These are phyloP conservation scores for Thysanoteuthis rhombus DNA, from an alignment of 2,888 invertebrate species.

Conservation along the genomic window DNA sequence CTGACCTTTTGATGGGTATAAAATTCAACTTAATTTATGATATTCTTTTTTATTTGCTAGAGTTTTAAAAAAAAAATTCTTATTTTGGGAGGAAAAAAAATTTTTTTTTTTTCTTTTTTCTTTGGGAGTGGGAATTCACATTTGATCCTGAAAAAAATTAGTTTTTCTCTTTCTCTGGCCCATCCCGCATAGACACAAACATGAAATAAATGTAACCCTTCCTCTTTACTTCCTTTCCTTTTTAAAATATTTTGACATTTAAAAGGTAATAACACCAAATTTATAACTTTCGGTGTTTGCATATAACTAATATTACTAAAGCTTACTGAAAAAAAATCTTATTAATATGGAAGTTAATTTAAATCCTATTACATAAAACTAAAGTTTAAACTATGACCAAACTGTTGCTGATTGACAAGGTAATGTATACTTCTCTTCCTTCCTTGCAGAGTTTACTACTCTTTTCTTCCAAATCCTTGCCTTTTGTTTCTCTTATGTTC, in stretches of 20 bases:
- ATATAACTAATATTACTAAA: background rate
- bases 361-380: background rate
- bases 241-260: background rate
- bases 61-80: too few species aligned
- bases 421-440: conserved; percentile 1
- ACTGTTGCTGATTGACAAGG: background rate
- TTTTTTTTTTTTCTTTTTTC: background rate
- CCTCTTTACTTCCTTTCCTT: background rate
- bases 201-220: background rate
- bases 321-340: background rate
- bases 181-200: background rate
- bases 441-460: background rate
- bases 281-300: background rate
- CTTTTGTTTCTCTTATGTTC: background rate
- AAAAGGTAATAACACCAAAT: background rate
- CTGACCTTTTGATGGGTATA: too few species aligned
- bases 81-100: too few species aligned
- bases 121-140: background rate
- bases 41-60: too few species aligned
- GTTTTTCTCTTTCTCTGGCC: background rate
- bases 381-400: conserved; percentile 12
- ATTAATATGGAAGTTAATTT: background rate
- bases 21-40: too few species aligned
- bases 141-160: background rate
- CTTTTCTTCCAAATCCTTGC: background rate